These are phyloP conservation scores for Pachypeltis micranthus DNA, from an alignment of 1,140 invertebrate species.

Conservation along the genomic window DNA sequence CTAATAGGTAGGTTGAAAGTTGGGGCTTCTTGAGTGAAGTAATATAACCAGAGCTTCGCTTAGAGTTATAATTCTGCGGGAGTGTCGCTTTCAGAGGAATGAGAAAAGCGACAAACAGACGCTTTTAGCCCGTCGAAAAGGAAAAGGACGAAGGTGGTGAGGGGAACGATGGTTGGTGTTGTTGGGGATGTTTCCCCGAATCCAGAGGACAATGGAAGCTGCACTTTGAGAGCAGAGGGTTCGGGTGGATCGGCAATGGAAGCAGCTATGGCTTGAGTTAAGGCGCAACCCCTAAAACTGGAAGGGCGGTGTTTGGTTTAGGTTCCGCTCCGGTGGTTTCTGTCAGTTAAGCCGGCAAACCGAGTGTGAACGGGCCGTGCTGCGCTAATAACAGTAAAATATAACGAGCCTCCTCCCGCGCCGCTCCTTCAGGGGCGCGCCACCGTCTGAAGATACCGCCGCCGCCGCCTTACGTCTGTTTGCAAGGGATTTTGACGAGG, in stretches of 20 bases:
- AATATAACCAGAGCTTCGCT: not conserved
- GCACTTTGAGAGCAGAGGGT: not conserved
- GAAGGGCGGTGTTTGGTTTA: slow-evolving; percentile 12
- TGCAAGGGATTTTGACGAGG: no score
- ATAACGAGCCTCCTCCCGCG: not conserved
- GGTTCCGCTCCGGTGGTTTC: not conserved
- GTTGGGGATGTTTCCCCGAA: not conserved
- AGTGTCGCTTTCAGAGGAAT: slow-evolving; percentile 16
- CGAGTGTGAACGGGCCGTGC: slow-evolving; percentile 13
- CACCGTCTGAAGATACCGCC: not conserved
- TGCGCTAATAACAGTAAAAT: slow-evolving; percentile 16
- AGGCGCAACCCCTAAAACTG: not conserved
- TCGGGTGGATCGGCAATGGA: no score
- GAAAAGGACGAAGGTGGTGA: not conserved
- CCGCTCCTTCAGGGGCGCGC: not conserved
- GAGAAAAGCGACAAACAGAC: slow-evolving; percentile 15
- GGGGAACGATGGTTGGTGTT: not conserved
- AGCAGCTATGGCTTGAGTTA: not conserved
- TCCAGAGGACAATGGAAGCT: not conserved
- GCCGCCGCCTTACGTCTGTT: no score
- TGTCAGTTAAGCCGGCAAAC: slow-evolving; percentile 11
- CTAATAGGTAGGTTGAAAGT: slow-evolving; percentile 7
- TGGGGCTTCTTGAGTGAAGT: not conserved
- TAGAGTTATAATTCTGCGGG: slow-evolving; percentile 10
- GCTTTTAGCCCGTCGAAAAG: not conserved